phyloP scores from a whole-genome alignment of 2,888 invertebrate species.

The Eugnorisma glareosa region DNA sequence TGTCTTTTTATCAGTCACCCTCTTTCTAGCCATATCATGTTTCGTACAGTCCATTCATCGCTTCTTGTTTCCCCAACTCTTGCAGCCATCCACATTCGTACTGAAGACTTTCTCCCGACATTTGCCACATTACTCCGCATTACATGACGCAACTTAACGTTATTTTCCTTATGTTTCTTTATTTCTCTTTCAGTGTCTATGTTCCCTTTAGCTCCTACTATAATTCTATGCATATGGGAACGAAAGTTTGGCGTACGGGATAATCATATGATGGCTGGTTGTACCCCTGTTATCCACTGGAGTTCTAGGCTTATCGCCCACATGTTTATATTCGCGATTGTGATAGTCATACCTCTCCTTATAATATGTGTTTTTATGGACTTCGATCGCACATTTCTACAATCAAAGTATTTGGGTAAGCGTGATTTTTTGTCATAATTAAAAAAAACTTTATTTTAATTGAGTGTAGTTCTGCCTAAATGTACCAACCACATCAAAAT shows the following conservation, averaged over 20 bases:
- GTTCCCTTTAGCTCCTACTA: constrained; percentile 36
- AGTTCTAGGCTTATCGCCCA: constrained; percentile 36
- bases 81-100: neutral
- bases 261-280: constrained; percentile 56
- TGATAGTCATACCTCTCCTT: constrained; percentile 19
- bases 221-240: constrained; percentile 46
- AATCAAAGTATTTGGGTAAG: constrained; percentile 32
- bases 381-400: constrained; percentile 40
- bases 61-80: neutral
- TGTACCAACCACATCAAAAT: neutral
- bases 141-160: neutral
- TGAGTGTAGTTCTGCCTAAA: neutral
- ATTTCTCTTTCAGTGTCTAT: constrained; percentile 39
- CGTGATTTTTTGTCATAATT: neutral
- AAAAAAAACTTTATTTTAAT: neutral
- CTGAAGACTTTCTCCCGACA: neutral
- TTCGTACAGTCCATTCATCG: neutral
- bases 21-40: neutral
- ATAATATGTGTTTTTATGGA: constrained; percentile 21
- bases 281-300: constrained; percentile 50
- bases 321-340: constrained; percentile 6
- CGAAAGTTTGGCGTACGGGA: constrained; percentile 29
- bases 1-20: neutral
- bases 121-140: neutral
- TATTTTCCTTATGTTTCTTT: neutral